Conservation (phyloP, 2,113 vertebrate species). For the Rallus limicola region DNA sequence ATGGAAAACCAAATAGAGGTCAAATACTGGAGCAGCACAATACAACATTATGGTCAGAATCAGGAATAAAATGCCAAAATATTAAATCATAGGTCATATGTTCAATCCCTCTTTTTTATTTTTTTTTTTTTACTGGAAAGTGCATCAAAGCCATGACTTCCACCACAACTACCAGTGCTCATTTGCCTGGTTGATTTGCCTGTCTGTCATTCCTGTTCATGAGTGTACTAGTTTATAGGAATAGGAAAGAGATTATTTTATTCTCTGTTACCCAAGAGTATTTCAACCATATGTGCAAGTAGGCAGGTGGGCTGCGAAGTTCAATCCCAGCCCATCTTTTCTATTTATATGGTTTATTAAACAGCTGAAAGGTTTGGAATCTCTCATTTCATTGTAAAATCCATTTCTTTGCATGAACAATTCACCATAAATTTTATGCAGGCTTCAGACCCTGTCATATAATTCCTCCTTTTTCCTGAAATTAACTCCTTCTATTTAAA, state of each 20-base stretch:
- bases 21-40: background rate
- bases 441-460: constrained; percentile 22
- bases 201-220: background rate
- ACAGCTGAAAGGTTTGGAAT: constrained; percentile 48
- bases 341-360: constrained; percentile 51
- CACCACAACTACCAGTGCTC: background rate
- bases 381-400: constrained; percentile 43
- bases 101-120: background rate
- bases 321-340: constrained; percentile 4
- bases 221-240: background rate
- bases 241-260: background rate
- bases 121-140: background rate
- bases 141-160: background rate
- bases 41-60: background rate
- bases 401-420: constrained; percentile 45
- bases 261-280: background rate
- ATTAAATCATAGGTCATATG: background rate
- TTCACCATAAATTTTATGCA: constrained; percentile 21
- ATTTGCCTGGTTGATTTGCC: background rate
- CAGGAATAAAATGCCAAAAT: background rate
- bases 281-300: background rate
- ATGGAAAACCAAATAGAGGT: background rate
- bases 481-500: constrained; percentile 44
- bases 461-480: constrained; percentile 4
- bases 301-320: constrained; percentile 26